Evolutionary conservation across 2,113 vertebrate species (phyloP).

Genomic region (Arothron firmamentum): DNA sequence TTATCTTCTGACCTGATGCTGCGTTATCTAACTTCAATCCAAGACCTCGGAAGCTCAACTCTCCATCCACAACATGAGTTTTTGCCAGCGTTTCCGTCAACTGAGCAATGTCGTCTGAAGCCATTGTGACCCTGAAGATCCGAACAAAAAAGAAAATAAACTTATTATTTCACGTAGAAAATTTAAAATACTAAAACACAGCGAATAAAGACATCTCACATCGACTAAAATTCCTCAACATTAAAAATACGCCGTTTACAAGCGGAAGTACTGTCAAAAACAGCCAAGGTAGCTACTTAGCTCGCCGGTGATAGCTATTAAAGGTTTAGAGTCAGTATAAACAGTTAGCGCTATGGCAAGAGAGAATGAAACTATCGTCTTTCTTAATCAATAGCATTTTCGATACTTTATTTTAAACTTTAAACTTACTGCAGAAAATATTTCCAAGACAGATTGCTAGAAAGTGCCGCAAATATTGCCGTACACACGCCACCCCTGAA

Average conservation of each 20-base stretch:
- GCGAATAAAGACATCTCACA: neutral
- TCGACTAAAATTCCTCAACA: neutral
- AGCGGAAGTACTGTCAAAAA: neutral
- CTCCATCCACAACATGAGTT: constrained; percentile 86
- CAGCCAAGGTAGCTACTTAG: constrained; percentile 27
- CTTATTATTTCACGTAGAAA: no score
- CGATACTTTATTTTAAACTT: fast-evolving
- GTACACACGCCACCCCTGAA: constrained; percentile 24
- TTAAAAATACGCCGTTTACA: no score
- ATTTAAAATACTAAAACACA: neutral
- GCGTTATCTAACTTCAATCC: constrained; percentile 89
- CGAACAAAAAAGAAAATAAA: neutral
- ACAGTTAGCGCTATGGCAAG: neutral
- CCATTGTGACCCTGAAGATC: constrained; percentile 67
- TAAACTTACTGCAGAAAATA: constrained; percentile 14
- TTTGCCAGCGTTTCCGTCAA: constrained; percentile 85
- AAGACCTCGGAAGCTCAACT: constrained; percentile 89
- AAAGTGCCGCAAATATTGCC: neutral
- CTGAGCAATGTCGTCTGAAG: constrained; percentile 87
- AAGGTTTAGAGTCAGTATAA: neutral
- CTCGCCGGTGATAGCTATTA: constrained; percentile 30
- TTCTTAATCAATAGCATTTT: fast-evolving
- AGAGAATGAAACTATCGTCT: fast-evolving
- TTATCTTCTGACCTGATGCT: constrained; percentile 77
- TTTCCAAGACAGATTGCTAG: neutral